Percentiles rank a stretch among this genome's conserved stretches.
Conservation (phyloP, 2,888 invertebrate genomes). For the Aporophyla nigra region DNA sequence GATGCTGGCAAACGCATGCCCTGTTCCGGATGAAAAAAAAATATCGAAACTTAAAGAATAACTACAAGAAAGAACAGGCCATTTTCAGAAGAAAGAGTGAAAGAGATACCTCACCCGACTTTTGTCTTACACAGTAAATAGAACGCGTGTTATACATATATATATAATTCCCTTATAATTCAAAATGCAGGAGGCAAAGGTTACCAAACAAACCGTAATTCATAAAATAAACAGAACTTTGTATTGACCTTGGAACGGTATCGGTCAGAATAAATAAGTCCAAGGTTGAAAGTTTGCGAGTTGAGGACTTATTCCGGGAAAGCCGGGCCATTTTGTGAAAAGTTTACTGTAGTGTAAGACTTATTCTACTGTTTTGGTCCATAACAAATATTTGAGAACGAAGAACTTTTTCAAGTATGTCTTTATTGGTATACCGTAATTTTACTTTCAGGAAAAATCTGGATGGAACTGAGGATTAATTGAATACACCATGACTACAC, state of each 20-base stretch:
- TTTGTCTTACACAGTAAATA: background rate
- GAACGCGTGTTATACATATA: background rate
- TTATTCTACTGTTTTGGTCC: constrained; percentile 28
- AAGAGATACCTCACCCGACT: background rate
- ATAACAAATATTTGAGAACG: constrained; percentile 21
- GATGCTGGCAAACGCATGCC: background rate
- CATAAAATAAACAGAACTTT: constrained; percentile 53
- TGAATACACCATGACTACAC: background rate
- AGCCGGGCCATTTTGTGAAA: constrained; percentile 37
- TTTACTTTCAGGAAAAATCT: background rate
- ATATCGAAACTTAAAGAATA: background rate
- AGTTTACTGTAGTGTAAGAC: constrained; percentile 30
- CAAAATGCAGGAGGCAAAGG: constrained; percentile 36
- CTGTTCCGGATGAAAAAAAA: background rate
- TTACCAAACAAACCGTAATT: constrained; percentile 37
- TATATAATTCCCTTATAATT: constrained; percentile 25
- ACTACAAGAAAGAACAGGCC: background rate
- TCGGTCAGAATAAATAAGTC: constrained; percentile 49
- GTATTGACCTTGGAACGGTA: constrained; percentile 50
- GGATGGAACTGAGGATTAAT: background rate
- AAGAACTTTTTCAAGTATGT: constrained; percentile 3
- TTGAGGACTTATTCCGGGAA: constrained; percentile 26
- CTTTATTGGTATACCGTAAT: background rate
- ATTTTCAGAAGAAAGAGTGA: background rate
- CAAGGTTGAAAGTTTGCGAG: constrained; percentile 44